Base-by-base conservation (phyloP, 2,113 vertebrate genomes). In the Malurus melanocephalus region DNA sequence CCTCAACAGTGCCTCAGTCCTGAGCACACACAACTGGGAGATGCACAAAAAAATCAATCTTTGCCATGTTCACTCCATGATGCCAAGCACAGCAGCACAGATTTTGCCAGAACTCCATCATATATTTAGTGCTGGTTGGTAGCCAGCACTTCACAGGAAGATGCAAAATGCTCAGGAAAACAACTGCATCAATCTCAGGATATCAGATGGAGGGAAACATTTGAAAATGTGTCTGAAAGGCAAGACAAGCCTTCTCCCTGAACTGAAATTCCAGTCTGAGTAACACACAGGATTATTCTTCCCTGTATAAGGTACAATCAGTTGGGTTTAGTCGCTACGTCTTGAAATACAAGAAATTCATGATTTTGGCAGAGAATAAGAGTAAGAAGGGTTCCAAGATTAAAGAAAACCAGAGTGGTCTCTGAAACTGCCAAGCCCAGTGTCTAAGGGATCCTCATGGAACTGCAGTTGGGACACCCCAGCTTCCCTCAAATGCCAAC, bases 21-120 rank as follows among this genome's bases (percentile, higher is more conserved):
- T 16, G 22, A 56, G 19, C 24, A 11, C 2, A 6, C 33, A 49
- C 10, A 32, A 1, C 0, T 66, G 14, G 22, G 18, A 56, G 13
- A 43, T 0, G 1, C 9, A 9, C 6, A 22, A 38, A 38, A 61
- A 79, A 75, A 78, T 60, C 60, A 52, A 64, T 7, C 40, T 86
- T 33, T 71, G 22, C 7, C 2, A 0, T 11, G 16, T n/a, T 56
- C 61, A 46, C 23, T 77, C 18, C 1, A 3, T 40, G 11, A 11
- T 65, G 26, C 8, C 0, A 1, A 56, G 45, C 23, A 40, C 15
- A 60, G 65, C 28, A 82, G 57, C 45, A 79, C 19, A 85, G 32
- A 46, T 53, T 49, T 77, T 62, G 19, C 22, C 11, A 16, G 46
- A 30, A 10, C 8, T 35, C 57, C 73, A 26, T 7, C 10, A 42